Conservation (phyloP, 35 echinoderm and acorn worm species). For the Apostichopus californicus region DNA sequence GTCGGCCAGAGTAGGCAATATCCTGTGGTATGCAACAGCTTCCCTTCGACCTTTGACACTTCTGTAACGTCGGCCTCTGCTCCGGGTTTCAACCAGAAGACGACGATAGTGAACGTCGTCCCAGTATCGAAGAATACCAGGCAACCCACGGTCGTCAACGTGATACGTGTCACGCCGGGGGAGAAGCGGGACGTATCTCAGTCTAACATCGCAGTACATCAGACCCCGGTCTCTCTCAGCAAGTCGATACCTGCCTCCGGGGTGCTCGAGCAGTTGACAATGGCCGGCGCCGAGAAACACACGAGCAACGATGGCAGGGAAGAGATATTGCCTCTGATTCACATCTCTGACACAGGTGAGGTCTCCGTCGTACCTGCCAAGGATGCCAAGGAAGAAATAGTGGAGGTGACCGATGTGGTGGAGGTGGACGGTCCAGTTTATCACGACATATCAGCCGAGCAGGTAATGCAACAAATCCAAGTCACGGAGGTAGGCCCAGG, state of each 20-base stretch:
- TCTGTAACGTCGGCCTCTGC: neutral
- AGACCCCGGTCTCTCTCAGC: neutral
- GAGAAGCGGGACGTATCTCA: slow-evolving; percentile 39
- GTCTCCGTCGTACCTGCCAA: slow-evolving; percentile 23
- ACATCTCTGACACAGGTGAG: slow-evolving; percentile 44
- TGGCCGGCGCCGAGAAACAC: neutral
- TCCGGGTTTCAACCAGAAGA: neutral
- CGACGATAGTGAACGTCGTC: slow-evolving; percentile 33
- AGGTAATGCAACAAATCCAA: slow-evolving; percentile 39
- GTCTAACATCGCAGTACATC: slow-evolving; percentile 41
- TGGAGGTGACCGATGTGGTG: slow-evolving; percentile 47
- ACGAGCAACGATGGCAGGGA: neutral
- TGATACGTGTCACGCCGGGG: slow-evolving; percentile 40
- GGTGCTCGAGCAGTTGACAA: neutral
- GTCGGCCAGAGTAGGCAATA: neutral
- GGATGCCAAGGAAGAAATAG: slow-evolving; percentile 1
- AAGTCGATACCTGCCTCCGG: neutral
- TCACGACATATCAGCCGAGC: neutral
- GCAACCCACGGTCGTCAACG: slow-evolving; percentile 32
- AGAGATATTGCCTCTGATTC: slow-evolving; percentile 21
- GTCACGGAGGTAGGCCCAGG: neutral
- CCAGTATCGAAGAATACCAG: neutral
- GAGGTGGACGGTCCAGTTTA: slow-evolving; percentile 17
- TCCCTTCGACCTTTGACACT: neutral
- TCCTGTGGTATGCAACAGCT: neutral